phyloP scores from a whole-genome alignment of 2,888 invertebrate genomes.

The Priocnemis perturbator region DNA sequence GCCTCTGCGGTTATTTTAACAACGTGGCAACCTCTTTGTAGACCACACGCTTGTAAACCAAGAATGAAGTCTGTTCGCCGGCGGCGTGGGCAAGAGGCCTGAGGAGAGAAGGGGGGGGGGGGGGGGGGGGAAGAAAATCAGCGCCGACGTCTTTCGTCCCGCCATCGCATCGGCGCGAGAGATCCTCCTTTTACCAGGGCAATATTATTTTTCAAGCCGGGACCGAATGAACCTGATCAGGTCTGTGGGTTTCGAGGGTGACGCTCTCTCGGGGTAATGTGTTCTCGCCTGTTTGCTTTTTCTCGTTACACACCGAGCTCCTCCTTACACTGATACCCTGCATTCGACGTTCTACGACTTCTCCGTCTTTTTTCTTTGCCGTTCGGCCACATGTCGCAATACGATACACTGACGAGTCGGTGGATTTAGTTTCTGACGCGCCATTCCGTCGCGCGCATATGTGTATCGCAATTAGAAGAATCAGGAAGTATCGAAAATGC shows the following conservation, averaged over 20 bases:
- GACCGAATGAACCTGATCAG: too few species aligned
- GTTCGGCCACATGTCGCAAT: not conserved
- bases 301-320: too few species aligned
- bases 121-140: not conserved
- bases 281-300: too few species aligned
- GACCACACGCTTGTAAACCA: slow-evolving; percentile 75
- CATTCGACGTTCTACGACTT: too few species aligned
- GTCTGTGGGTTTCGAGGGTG: too few species aligned
- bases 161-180: not conserved
- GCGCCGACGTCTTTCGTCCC: slow-evolving; percentile 1
- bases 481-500: slow-evolving; percentile 3
- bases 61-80: slow-evolving; percentile 73
- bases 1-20: slow-evolving; percentile 74
- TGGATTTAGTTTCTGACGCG: not conserved
- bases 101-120: not conserved
- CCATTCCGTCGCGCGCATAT: not conserved
- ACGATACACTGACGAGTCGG: slow-evolving; percentile 1
- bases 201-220: too few species aligned
- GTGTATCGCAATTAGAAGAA: not conserved
- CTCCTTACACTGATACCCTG: too few species aligned
- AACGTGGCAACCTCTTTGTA: slow-evolving; percentile 75
- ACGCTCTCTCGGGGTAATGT: too few species aligned
- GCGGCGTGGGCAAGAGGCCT: slow-evolving; percentile 36
- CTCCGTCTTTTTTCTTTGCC: too few species aligned
- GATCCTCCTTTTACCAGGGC: not conserved